A percentile compares a stretch with the other conserved stretches of the same genome.
These are phyloP conservation scores for Ceratoteleas bidentatus DNA, from an alignment of 1,140 invertebrate genomes.

Conservation along the genomic window DNA sequence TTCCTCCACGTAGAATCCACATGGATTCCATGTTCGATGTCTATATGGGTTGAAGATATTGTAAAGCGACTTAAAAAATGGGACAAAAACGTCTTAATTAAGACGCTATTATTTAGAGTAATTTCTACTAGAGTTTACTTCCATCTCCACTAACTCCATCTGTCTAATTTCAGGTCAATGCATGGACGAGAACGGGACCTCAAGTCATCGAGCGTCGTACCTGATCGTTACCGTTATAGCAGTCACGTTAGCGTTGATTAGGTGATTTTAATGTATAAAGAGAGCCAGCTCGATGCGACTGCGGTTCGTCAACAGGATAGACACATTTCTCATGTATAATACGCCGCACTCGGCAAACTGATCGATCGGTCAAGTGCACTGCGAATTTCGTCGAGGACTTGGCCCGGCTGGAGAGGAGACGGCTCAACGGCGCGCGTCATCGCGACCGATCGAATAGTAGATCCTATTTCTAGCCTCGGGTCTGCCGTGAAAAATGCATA, in stretches of 20 bases:
- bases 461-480: slow-evolving; percentile 70
- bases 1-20: no score
- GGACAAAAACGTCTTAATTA: no score
- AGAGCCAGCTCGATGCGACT: slow-evolving; percentile 62
- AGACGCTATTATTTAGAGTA: no score
- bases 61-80: no score
- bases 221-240: slow-evolving; percentile 72
- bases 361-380: slow-evolving; percentile 59
- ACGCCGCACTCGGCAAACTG: slow-evolving; percentile 51
- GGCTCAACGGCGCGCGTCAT: slow-evolving; percentile 60
- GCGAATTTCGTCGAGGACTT: slow-evolving; percentile 44
- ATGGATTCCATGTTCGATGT: no score
- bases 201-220: slow-evolving; percentile 71
- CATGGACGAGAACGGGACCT: slow-evolving; percentile 76
- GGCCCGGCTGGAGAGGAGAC: slow-evolving; percentile 25
- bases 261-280: slow-evolving; percentile 79
- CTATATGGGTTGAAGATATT: no score
- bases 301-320: slow-evolving; percentile 64
- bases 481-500: slow-evolving; percentile 67
- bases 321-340: slow-evolving; percentile 67
- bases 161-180: slow-evolving; percentile 76
- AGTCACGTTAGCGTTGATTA: slow-evolving; percentile 74
- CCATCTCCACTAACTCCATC: neutral
- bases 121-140: no score
- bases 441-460: slow-evolving; percentile 68